A percentile compares a stretch with the other conserved stretches of the same genome.
Conservation (phyloP, 2,797 vertebrate species). For the Triplophysa yarkandensis region DNA sequence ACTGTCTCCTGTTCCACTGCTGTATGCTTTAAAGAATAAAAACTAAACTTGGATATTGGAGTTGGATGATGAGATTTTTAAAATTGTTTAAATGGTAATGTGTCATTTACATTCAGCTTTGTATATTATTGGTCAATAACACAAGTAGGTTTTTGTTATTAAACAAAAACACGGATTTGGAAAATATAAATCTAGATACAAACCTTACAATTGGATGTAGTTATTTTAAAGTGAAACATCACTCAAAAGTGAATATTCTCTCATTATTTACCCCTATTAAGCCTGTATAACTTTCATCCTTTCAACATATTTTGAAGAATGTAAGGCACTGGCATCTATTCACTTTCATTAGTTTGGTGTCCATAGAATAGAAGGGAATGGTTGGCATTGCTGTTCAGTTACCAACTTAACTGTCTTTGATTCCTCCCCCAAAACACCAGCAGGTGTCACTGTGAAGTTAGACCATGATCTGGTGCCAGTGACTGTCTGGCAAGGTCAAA, state of each 20-base stretch:
- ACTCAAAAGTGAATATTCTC: no score
- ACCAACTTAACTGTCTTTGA: background rate
- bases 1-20: background rate
- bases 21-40: background rate
- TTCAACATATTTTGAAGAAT: no score
- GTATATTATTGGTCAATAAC: background rate
- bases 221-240: no score
- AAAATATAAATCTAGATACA: no score
- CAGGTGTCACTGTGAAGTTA: constrained; percentile 73
- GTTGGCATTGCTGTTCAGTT: no score
- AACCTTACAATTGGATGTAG: no score
- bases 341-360: no score
- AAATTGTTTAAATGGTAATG: background rate
- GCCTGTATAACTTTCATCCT: no score
- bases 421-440: constrained; percentile 57
- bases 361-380: no score
- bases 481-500: constrained; percentile 73
- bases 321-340: no score
- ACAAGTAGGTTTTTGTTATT: background rate
- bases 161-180: background rate
- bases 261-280: no score
- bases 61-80: background rate
- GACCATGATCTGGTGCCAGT: constrained; percentile 63
- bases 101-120: background rate
- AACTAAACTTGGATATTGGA: background rate